Evolutionary conservation across 2,113 vertebrate species (phyloP).

Genomic region (Zosterops pallidus): DNA sequence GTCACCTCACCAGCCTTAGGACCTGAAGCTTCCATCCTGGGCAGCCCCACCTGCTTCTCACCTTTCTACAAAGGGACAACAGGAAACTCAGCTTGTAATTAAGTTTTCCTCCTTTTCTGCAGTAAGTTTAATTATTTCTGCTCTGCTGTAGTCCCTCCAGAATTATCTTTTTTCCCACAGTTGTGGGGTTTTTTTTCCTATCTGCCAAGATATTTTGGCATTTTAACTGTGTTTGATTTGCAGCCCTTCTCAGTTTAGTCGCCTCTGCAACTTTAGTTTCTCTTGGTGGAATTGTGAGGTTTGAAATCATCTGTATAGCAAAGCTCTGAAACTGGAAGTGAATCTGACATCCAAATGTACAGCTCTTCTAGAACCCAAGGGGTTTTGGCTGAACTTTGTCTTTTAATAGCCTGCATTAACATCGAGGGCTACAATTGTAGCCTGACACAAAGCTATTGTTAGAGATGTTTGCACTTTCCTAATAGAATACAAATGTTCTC

Average conservation of each 20-base stretch:
- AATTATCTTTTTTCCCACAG: background rate
- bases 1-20: background rate
- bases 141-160: background rate
- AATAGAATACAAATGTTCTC: conserved; percentile 3
- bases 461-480: conserved; percentile 5
- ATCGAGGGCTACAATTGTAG: background rate
- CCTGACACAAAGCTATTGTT: conserved; percentile 18
- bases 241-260: background rate
- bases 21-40: background rate
- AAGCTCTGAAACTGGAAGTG: background rate
- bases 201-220: background rate
- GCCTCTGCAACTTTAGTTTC: background rate
- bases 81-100: background rate
- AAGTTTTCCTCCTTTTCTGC: background rate
- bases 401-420: conserved; percentile 38
- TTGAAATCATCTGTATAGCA: background rate
- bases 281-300: background rate
- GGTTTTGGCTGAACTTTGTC: background rate
- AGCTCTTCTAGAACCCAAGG: background rate
- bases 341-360: background rate
- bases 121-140: background rate
- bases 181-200: background rate
- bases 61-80: background rate
- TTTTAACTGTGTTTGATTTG: background rate
- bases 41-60: background rate